Evolutionary conservation across 2,888 invertebrate species (phyloP).

Genomic region (Ctena decussata): DNA sequence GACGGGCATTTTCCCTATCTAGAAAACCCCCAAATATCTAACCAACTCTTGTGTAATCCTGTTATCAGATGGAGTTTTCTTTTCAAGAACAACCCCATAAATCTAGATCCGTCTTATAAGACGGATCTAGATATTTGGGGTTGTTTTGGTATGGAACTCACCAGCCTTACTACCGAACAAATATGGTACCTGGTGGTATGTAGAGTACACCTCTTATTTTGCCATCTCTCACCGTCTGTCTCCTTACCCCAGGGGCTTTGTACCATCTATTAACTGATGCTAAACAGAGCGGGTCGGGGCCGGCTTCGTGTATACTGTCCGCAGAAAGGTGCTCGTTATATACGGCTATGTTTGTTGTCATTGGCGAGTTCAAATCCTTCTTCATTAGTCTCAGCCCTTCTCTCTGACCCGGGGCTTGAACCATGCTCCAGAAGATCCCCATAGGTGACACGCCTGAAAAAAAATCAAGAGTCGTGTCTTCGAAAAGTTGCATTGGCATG

Average conservation of each 20-base stretch:
- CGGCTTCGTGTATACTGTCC: conserved; percentile 35
- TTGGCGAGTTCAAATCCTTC: conserved; percentile 69
- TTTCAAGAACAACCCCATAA: too few relatives aligned
- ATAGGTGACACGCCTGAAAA: conserved; percentile 76
- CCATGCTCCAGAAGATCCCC: conserved; percentile 81
- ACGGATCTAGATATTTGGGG: too few relatives aligned
- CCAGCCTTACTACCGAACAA: not conserved
- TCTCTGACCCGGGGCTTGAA: conserved; percentile 62
- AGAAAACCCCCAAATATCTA: not conserved
- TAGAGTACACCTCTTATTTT: conserved; percentile 75
- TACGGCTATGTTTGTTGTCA: conserved; percentile 55
- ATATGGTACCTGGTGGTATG: conserved; percentile 69
- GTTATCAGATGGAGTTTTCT: too few relatives aligned
- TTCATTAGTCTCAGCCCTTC: conserved; percentile 70
- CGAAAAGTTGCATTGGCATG: not conserved
- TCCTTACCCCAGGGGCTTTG: conserved; percentile 61
- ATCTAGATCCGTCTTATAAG: too few relatives aligned
- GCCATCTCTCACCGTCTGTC: conserved; percentile 67
- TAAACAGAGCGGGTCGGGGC: conserved; percentile 25
- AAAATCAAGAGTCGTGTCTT: not conserved
- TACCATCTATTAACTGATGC: conserved; percentile 68
- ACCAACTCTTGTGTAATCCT: not conserved
- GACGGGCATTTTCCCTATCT: not conserved
- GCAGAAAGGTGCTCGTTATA: conserved; percentile 58
- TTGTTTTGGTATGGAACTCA: not conserved